phyloP scores from a whole-genome alignment of 2,113 vertebrate genomes.

The Lepus americanus region DNA sequence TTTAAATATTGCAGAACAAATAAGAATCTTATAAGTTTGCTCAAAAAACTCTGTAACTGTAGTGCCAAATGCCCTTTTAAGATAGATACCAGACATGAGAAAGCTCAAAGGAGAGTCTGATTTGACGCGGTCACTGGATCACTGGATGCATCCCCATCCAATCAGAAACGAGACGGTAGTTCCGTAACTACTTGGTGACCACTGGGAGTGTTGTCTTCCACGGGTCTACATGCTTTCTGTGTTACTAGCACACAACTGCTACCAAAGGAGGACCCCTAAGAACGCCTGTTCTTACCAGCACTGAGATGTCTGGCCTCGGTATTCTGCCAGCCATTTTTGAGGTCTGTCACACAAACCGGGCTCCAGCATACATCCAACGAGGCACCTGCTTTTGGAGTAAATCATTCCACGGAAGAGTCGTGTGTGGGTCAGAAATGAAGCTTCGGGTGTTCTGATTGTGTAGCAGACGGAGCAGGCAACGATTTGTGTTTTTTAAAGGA shows the following conservation, averaged over 20 bases:
- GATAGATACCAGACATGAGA: background rate
- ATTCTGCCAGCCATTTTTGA: background rate
- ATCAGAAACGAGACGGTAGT: accelerated
- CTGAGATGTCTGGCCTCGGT: background rate
- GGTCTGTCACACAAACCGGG: background rate
- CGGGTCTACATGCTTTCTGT: background rate
- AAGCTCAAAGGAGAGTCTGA: background rate
- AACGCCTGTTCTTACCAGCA: background rate
- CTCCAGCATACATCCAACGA: background rate
- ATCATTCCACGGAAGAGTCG: background rate
- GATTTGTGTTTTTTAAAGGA: no score
- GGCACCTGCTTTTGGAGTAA: background rate
- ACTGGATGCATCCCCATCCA: no score
- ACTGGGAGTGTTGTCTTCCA: background rate
- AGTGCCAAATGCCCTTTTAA: background rate
- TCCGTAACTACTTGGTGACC: accelerated
- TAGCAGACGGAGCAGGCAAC: accelerated
- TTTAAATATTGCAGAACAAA: conserved; percentile 31
- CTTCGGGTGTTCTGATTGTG: accelerated
- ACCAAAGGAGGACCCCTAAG: background rate
- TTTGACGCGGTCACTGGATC: background rate
- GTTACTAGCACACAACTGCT: background rate
- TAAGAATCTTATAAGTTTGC: background rate
- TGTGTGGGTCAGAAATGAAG: accelerated
- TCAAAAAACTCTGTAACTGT: background rate